Conservation (phyloP, 2,113 vertebrate genomes). For the Zosterops hypoxanthus region DNA sequence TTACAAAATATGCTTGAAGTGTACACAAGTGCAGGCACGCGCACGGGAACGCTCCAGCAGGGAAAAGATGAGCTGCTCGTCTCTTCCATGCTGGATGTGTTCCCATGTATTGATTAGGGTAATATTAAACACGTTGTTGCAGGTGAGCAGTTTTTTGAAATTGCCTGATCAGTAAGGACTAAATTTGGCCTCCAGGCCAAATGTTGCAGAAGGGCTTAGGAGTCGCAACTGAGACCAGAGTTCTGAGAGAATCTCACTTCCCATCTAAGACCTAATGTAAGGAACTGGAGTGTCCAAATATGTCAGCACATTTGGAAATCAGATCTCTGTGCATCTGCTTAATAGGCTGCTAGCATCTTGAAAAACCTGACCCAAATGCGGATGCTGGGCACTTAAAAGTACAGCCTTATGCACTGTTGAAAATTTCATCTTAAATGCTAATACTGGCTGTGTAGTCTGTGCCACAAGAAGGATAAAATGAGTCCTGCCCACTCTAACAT, state of each 20-base stretch:
- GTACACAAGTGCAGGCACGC: neutral
- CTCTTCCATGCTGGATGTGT: neutral
- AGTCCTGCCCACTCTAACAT: neutral
- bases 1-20: neutral
- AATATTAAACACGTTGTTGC: neutral
- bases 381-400: neutral
- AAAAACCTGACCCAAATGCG: slow-evolving; percentile 25
- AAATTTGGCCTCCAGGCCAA: neutral
- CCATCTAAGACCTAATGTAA: neutral
- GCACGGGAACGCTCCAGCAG: fast-evolving
- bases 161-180: slow-evolving; percentile 18
- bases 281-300: neutral
- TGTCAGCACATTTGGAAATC: neutral
- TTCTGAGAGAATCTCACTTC: neutral
- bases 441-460: neutral
- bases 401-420: neutral
- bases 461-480: neutral
- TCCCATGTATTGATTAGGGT: neutral
- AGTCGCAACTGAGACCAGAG: neutral
- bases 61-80: neutral
- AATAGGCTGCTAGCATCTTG: neutral
- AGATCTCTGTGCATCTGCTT: neutral
- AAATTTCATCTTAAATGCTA: neutral
- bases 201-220: neutral
- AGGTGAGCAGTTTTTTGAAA: slow-evolving; percentile 53